A percentile compares a stretch with the other conserved stretches of the same genome.
These are phyloP conservation scores for Dexiosoma caninum DNA, from an alignment of 2,888 invertebrate species.

Conservation along the genomic window DNA sequence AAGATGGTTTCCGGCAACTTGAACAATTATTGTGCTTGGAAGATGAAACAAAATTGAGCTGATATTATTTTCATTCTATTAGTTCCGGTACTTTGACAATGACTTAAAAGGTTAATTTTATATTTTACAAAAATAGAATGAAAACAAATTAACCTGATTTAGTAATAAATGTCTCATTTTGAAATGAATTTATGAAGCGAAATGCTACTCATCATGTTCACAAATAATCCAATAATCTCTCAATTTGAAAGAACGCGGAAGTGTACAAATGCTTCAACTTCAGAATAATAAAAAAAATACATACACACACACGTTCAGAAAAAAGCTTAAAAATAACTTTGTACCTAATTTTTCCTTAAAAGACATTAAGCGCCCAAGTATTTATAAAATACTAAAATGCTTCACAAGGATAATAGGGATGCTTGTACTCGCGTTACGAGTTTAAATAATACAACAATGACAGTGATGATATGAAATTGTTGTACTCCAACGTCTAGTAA, in stretches of 20 bases:
- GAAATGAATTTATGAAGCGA: neutral
- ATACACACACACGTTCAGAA: no score
- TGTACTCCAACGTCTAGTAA: conserved; percentile 53
- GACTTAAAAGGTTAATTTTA: neutral
- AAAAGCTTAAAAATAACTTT: conserved; percentile 44
- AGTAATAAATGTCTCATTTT: conserved; percentile 22
- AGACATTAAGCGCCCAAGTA: conserved; percentile 43
- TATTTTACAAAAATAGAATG: conserved; percentile 19
- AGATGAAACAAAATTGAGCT: neutral
- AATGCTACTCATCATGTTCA: conserved; percentile 23
- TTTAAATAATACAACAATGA: conserved; percentile 31
- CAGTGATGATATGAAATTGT: conserved; percentile 41
- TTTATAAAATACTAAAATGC: conserved; percentile 39
- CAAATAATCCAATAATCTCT: conserved; percentile 50
- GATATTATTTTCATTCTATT: neutral
- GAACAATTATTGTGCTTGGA: conserved; percentile 21
- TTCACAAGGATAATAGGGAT: conserved; percentile 28
- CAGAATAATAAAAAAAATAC: neutral
- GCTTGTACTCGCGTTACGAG: conserved; percentile 19
- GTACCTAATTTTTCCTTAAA: conserved; percentile 59
- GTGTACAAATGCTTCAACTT: conserved; percentile 22
- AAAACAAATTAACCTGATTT: conserved; percentile 43
- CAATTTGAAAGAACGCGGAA: conserved; percentile 26
- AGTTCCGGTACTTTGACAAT: conserved; percentile 21
- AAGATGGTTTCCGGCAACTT: conserved; percentile 4